Evolutionary conservation across 2,797 vertebrate species (phyloP).

Genomic region (Poeciliopsis gracilis): DNA sequence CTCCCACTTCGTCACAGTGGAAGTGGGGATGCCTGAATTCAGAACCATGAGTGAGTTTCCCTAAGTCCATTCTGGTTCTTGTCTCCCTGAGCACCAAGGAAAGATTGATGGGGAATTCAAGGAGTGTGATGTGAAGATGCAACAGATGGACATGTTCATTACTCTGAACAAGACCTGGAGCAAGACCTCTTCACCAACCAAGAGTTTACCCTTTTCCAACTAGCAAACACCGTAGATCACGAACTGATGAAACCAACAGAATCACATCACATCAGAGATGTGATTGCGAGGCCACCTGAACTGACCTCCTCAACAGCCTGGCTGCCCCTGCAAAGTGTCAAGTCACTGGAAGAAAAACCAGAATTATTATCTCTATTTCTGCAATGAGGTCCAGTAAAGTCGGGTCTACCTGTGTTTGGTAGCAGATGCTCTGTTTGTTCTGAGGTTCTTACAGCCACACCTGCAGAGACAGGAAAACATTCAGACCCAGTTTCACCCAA

Average conservation of each 20-base stretch:
- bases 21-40: neutral
- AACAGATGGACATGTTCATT: neutral
- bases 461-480: slow-evolving; percentile 44
- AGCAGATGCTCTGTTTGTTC: slow-evolving; percentile 33
- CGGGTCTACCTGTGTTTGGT: slow-evolving; percentile 15
- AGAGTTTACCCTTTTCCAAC: no score
- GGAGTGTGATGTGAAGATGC: neutral
- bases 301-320: neutral
- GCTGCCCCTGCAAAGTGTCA: neutral
- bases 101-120: neutral
- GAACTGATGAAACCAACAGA: neutral
- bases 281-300: neutral
- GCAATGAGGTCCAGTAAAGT: neutral
- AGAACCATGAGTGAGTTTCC: neutral
- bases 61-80: neutral
- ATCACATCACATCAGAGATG: no score
- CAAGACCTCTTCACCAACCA: no score
- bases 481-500: neutral
- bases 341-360: neutral
- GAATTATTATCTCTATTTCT: neutral
- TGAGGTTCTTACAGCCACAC: slow-evolving; percentile 63
- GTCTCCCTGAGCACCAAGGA: neutral
- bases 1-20: neutral
- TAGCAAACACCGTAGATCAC: no score
- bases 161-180: neutral